Evolutionary conservation across 2,113 vertebrate genomes (phyloP), one percentile per base, ranked within the genome.

Genomic region (Proterorhinus semilunaris): DNA sequence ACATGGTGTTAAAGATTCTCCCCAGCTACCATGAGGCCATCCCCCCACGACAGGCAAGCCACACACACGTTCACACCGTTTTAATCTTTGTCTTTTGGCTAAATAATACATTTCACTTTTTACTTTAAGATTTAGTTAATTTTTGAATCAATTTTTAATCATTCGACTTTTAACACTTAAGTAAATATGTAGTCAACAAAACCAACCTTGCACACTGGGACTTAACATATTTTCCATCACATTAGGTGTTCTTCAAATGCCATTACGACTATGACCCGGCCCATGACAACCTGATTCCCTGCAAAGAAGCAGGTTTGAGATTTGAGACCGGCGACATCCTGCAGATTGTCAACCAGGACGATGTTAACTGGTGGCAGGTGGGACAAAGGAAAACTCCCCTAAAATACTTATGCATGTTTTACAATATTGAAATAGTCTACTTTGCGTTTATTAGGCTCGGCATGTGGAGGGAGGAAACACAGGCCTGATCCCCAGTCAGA

Each of bases 311-410:
- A 0, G 96, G 95, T 0, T 84, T 98, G 46, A 87, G 89, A 79
- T 98, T 98, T 75, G 85, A 55, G 1, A 93, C 93, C 0, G 96
- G 96, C 3, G 96, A 97, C 83, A 89, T 98, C 70, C 92, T 98
- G 61, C 95, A 97, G 91, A 98, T 98, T 7, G 96, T 97, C 74
- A 97, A 96, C 88, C 96, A 98, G 87, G 96, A 98, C 0, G 96
- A 98, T 6, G 92, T 95, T 79, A 98, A 97, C 91, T 98, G 96
- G 96, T 98, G 96, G 96, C 96, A 98, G 95, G 96, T 96, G 43
- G 5, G 68, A 74, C 67, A 42, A 49, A 57, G 9, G 51, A n/a
- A 21, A 43, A 7, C 3, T 36, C 2, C 27, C 27, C 27, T 8
- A 0, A 59, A 43, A 43, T 2, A 57, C 10, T 11, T 7, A 3